These are phyloP conservation scores for Elephantulus edwardii DNA, from an alignment of 2,113 vertebrate genomes.

Conservation along the genomic window DNA sequence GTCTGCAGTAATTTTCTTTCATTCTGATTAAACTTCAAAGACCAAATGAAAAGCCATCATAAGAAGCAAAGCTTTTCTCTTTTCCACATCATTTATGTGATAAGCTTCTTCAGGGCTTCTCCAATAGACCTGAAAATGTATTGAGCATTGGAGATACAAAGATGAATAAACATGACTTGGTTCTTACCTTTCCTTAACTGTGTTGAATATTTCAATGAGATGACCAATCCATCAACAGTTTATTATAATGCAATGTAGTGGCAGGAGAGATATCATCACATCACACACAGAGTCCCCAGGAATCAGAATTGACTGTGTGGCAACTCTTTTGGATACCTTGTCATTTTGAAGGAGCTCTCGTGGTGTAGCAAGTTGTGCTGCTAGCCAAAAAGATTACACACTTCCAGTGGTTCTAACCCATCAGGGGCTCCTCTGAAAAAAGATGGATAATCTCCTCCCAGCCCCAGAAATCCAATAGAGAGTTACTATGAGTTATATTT, in stretches of 20 bases:
- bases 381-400: no score
- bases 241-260: background rate
- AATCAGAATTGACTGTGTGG: background rate
- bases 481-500: no score
- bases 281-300: background rate
- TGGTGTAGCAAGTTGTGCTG: no score
- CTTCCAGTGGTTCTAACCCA: no score
- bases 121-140: background rate
- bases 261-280: background rate
- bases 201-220: background rate
- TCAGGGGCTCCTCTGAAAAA: no score
- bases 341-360: no score
- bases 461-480: no score
- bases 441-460: no score
- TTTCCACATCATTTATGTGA: background rate
- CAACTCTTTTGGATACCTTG: no score
- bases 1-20: constrained; percentile 62
- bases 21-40: constrained; percentile 66
- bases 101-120: background rate
- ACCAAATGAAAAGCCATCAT: constrained; percentile 6
- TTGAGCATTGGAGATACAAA: background rate
- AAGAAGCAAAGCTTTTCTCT: constrained; percentile 37
- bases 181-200: background rate
- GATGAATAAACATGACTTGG: background rate
- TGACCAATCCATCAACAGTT: background rate